Base-by-base conservation (phyloP, 2,888 invertebrate genomes). In the Drosophila prolongata region DNA sequence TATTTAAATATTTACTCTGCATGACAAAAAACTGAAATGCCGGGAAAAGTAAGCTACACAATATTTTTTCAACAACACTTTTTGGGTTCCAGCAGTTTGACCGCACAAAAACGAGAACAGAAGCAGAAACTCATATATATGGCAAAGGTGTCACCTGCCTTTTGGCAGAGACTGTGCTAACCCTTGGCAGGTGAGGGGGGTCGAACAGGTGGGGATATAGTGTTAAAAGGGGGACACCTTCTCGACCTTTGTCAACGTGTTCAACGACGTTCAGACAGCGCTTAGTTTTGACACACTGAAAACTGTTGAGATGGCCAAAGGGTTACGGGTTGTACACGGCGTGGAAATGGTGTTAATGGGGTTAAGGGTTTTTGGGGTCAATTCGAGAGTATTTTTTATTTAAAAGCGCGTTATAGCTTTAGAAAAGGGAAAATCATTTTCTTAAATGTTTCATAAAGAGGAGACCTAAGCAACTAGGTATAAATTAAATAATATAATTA, bases 91-190 rank as follows among this genome's bases (percentile, higher is more conserved):
- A 79, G 61, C 61, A 69, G 49, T 76, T 77, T 73, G 80, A 82
- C 88, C 81, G 27, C 85, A 87, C 66, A 69, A 69, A 58, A 64
- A 54, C n/a, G 47, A 14, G 16, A 52, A 34, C 38, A 35, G 40
- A 37, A 43, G 44, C 47, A 65, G 47, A 40, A 24, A 37, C 40
- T 40, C 44, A 55, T 19, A 47, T 47, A 38, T 73, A 79, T 59
- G 74, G 70, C 54, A 59, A 62, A 88, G 80, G 89, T 85, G 85
- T 85, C 89, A 85, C 74, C 75, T 89, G 89, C 89, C 85, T 84
- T 87, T 84, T 55, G 65, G 24, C 49, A 43, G 40, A 46, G 50
- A 60, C 53, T 52, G 40, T 54, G 30, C 24, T 40, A 35, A 50
- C 62, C 54, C 66, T 81, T 77, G 77, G 67, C 79, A 59, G 80